Conservation (phyloP, 2,888 invertebrate genomes). For the Andrena hattorfiana region DNA sequence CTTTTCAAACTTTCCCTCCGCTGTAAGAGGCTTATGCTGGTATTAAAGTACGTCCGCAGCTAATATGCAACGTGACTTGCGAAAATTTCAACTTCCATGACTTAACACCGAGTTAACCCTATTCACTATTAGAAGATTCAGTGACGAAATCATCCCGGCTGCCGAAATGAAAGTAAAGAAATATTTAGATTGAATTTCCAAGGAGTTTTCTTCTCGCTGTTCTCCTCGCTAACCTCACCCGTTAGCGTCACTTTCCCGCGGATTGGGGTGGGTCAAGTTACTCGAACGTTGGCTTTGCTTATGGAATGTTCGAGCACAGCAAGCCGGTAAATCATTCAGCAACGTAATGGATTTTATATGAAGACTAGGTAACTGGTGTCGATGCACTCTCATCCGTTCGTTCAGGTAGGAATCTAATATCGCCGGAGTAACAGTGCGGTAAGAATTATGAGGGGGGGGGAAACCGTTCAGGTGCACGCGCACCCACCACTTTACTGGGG, state of each 20-base stretch:
- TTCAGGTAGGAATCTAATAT: conserved; percentile 23
- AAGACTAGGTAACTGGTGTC: conserved; percentile 10
- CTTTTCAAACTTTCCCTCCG: background rate
- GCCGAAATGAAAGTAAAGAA: too few relatives aligned
- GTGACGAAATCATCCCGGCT: too few relatives aligned
- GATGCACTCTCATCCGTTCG: conserved; percentile 15
- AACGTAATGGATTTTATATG: conserved; percentile 29
- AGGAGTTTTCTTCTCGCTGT: too few relatives aligned
- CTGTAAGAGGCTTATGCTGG: background rate
- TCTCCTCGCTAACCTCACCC: too few relatives aligned
- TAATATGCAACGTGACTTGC: too few relatives aligned
- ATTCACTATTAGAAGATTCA: too few relatives aligned
- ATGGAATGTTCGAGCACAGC: background rate
- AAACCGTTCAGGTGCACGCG: conserved; percentile 12
- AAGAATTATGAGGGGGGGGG: conserved; percentile 17
- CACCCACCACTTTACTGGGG: background rate
- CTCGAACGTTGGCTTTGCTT: conserved; percentile 6
- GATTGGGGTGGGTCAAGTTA: conserved; percentile 8
- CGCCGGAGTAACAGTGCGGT: conserved; percentile 20
- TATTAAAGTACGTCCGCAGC: too few relatives aligned
- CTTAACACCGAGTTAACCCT: too few relatives aligned
- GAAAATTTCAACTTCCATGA: too few relatives aligned
- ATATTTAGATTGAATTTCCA: too few relatives aligned
- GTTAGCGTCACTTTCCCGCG: background rate
- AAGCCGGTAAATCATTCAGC: conserved; percentile 24